Evolutionary conservation across 2,113 vertebrate species (phyloP).

Genomic region (Sorex fumeus): DNA sequence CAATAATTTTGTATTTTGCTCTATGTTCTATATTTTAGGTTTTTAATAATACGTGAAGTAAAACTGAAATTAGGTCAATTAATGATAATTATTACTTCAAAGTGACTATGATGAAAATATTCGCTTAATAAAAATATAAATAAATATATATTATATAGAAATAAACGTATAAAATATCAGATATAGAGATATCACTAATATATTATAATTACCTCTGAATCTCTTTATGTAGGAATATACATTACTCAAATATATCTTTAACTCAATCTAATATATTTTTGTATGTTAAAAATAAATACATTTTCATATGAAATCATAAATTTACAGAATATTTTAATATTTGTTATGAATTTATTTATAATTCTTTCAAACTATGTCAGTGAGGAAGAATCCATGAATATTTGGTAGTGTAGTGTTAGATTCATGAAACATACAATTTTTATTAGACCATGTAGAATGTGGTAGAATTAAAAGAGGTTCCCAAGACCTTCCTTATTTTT

Average conservation of each 20-base stretch:
- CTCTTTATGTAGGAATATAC: background rate
- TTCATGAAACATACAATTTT: background rate
- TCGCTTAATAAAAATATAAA: no score
- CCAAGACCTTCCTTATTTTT: background rate
- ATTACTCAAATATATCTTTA: background rate
- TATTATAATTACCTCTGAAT: background rate
- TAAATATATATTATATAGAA: no score
- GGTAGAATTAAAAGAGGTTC: background rate
- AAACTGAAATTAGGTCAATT: background rate
- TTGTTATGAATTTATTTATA: slow-evolving; percentile 11
- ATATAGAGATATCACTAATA: slow-evolving; percentile 1
- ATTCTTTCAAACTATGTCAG: background rate
- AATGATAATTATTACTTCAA: background rate
- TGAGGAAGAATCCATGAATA: background rate
- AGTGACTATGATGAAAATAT: background rate
- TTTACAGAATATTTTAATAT: background rate
- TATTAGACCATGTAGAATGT: background rate
- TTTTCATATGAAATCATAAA: background rate
- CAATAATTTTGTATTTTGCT: no score
- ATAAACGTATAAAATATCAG: background rate
- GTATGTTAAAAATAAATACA: no score
- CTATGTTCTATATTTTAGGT: no score
- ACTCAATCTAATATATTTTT: slow-evolving; percentile 6
- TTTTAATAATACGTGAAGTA: no score
- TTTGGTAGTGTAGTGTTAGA: slow-evolving; percentile 1